Evolutionary conservation across 2,113 vertebrate species (phyloP).

Genomic region (Aix galericulata): DNA sequence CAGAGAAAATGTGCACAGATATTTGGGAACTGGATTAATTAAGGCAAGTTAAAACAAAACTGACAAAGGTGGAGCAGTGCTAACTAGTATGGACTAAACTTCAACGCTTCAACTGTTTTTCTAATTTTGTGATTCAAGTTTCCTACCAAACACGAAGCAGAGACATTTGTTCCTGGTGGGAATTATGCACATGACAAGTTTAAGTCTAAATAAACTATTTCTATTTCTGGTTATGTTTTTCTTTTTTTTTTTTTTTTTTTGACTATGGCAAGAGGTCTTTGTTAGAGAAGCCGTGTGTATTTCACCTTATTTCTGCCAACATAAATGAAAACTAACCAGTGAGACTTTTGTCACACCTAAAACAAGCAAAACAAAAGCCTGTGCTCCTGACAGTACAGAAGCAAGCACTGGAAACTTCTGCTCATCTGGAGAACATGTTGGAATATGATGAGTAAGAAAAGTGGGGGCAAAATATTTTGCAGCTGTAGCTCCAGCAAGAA

Average conservation of each 20-base stretch:
- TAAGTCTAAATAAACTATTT: not conserved
- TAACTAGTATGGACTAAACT: not conserved
- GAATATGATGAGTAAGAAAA: not conserved
- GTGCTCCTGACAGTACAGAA: not conserved
- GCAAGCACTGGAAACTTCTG: not conserved
- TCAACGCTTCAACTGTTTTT: not conserved
- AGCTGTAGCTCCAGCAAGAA: not conserved
- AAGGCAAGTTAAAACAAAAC: not conserved
- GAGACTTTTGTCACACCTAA: not conserved
- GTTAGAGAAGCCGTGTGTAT: not conserved
- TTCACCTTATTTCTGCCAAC: not conserved
- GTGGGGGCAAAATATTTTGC: constrained; percentile 9
- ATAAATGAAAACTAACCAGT: not conserved
- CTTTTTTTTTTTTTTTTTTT: not conserved
- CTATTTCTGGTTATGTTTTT: not conserved
- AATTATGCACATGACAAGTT: not conserved
- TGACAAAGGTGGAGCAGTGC: not conserved
- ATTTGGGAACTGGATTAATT: not conserved
- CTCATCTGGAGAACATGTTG: not conserved
- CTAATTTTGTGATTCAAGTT: not conserved
- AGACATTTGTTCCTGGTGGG: not conserved
- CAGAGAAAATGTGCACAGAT: not conserved
- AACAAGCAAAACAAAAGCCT: not conserved
- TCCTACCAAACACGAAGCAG: not conserved
- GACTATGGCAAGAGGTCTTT: not conserved